These are phyloP conservation scores for Homarus gammarus DNA, from an alignment of 2,888 invertebrate species.

Conservation along the genomic window DNA sequence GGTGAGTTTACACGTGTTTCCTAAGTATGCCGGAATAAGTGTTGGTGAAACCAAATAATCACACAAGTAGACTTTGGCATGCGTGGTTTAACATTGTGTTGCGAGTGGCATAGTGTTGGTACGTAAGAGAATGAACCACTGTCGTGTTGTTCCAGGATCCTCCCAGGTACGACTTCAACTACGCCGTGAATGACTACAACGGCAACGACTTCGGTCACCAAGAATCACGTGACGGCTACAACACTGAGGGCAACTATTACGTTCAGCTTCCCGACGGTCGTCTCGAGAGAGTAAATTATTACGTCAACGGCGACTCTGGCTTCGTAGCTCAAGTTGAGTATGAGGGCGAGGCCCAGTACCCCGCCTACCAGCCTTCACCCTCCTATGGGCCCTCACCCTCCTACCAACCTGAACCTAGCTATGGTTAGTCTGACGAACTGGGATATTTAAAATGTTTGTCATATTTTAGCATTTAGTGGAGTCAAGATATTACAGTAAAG, in stretches of 20 bases:
- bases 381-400: constrained; percentile 13
- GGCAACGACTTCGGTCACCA: constrained; percentile 50
- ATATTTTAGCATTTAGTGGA: too few species aligned
- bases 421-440: too few species aligned
- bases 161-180: constrained; percentile 59
- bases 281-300: constrained; percentile 59
- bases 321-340: constrained; percentile 76
- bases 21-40: not conserved
- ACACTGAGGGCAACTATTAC: constrained; percentile 49
- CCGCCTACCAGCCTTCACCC: constrained; percentile 32
- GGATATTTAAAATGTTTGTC: too few species aligned
- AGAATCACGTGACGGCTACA: constrained; percentile 51
- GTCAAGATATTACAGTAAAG: too few species aligned
- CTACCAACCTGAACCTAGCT: constrained; percentile 8
- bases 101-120: not conserved
- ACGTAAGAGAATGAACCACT: not conserved
- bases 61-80: too few species aligned
- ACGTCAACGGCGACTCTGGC: constrained; percentile 70
- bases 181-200: constrained; percentile 45
- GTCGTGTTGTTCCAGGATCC: not conserved
- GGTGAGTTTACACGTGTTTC: not conserved
- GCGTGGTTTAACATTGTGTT: not conserved
- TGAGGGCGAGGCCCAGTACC: constrained; percentile 75
- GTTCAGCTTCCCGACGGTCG: constrained; percentile 69
- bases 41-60: not conserved